phyloP scores from a whole-genome alignment of 2,113 vertebrate species.

The Mormoops blainvillei region DNA sequence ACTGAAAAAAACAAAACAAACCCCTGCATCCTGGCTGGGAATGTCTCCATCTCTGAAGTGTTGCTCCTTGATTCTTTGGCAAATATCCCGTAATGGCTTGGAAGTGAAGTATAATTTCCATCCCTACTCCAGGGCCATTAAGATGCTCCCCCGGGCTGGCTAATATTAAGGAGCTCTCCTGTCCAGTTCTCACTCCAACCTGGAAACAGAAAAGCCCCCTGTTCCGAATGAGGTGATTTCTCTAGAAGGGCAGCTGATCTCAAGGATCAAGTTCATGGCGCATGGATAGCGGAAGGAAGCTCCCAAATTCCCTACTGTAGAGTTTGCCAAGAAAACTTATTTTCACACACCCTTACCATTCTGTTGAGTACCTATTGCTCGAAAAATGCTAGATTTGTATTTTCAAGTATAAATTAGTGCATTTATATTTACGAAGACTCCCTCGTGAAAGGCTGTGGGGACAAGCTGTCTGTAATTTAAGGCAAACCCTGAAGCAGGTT shows the following conservation, averaged over 20 bases:
- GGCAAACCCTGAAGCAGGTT: not conserved
- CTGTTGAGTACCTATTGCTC: not conserved
- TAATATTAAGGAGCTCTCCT: slow-evolving; percentile 1
- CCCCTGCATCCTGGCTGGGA: not conserved
- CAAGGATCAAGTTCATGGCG: not conserved
- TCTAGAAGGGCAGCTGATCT: not conserved
- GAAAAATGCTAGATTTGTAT: not conserved
- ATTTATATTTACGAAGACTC: not conserved
- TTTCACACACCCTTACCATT: not conserved
- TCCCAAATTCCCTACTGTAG: not conserved
- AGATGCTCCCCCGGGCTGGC: not conserved
- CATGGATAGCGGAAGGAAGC: not conserved
- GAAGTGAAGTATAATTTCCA: slow-evolving; percentile 39
- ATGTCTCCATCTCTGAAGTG: slow-evolving; percentile 18
- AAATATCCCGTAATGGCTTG: slow-evolving; percentile 33
- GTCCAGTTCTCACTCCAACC: not conserved
- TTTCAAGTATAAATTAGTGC: not conserved
- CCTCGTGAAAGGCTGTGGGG: not conserved
- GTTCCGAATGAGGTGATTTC: slow-evolving; percentile 31
- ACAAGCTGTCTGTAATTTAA: not conserved
- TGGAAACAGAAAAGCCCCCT: slow-evolving; percentile 16
- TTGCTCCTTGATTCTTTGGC: slow-evolving; percentile 8
- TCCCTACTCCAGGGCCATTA: not conserved
- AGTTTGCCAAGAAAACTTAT: not conserved
- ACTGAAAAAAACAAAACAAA: not conserved